These are phyloP conservation scores for Lobophora halterata DNA, from an alignment of 2,888 invertebrate genomes.

Conservation along the genomic window DNA sequence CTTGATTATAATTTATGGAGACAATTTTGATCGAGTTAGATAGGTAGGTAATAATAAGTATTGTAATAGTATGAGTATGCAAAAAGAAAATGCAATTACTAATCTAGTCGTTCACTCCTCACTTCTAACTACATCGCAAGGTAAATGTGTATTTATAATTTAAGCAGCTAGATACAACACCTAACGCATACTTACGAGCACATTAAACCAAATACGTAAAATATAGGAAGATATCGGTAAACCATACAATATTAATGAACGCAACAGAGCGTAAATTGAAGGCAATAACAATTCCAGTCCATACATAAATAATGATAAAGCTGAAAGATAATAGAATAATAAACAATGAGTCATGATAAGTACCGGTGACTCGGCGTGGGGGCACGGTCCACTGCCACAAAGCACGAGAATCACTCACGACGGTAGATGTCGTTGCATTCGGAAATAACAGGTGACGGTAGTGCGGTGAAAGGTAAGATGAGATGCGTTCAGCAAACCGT, in stretches of 20 bases:
- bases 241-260: background rate
- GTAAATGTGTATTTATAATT: too few relatives aligned
- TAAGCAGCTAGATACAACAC: too few relatives aligned
- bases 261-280: slow-evolving; percentile 7
- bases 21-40: too few relatives aligned
- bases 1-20: too few relatives aligned
- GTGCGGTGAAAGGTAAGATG: slow-evolving; percentile 75
- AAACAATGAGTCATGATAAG: slow-evolving; percentile 61
- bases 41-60: too few relatives aligned
- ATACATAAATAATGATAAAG: slow-evolving; percentile 41
- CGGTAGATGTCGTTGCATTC: slow-evolving; percentile 60
- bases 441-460: slow-evolving; percentile 64
- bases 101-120: too few relatives aligned
- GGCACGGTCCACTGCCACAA: slow-evolving; percentile 64
- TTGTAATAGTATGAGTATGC: too few relatives aligned
- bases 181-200: too few relatives aligned
- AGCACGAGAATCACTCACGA: slow-evolving; percentile 75
- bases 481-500: slow-evolving; percentile 70
- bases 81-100: too few relatives aligned
- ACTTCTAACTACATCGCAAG: too few relatives aligned
- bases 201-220: too few relatives aligned
- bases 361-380: slow-evolving; percentile 56
- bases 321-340: slow-evolving; percentile 51
- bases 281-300: slow-evolving; percentile 32
- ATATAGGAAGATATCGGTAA: background rate